These are phyloP conservation scores for Crocodylus rhombifer DNA, from an alignment of 2,797 vertebrate species.

Conservation along the genomic window DNA sequence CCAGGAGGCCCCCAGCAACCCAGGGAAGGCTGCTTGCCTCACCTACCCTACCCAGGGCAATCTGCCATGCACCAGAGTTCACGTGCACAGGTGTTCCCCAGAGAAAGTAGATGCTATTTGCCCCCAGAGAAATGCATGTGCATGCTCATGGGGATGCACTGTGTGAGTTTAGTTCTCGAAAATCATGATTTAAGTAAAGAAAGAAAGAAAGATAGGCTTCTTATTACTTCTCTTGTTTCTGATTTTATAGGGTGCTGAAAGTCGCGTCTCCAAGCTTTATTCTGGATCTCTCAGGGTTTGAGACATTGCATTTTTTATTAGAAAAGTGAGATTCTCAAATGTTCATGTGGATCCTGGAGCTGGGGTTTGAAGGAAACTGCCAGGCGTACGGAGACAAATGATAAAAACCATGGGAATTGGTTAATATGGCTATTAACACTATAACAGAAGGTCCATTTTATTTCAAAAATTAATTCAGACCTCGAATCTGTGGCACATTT, in stretches of 20 bases:
- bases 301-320: constrained; percentile 44
- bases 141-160: too few species aligned
- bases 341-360: neutral
- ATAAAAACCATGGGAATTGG: constrained; percentile 9
- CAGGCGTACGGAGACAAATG: neutral
- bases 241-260: fast-evolving
- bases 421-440: neutral
- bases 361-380: neutral
- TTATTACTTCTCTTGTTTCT: neutral
- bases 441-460: neutral
- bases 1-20: too few species aligned
- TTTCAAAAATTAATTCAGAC: neutral
- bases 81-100: too few species aligned
- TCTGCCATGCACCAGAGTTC: too few species aligned
- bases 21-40: too few species aligned
- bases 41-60: too few species aligned
- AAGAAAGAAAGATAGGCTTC: neutral
- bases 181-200: neutral
- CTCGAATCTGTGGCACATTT: neutral
- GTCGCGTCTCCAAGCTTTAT: constrained; percentile 8
- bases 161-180: too few species aligned
- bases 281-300: neutral
- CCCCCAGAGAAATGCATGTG: too few species aligned
- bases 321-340: neutral
- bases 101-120: too few species aligned